Percentiles rank a stretch among this genome's conserved stretches.
Evolutionary conservation across 2,888 invertebrate species (phyloP).

Genomic region (Anorthoa munda): DNA sequence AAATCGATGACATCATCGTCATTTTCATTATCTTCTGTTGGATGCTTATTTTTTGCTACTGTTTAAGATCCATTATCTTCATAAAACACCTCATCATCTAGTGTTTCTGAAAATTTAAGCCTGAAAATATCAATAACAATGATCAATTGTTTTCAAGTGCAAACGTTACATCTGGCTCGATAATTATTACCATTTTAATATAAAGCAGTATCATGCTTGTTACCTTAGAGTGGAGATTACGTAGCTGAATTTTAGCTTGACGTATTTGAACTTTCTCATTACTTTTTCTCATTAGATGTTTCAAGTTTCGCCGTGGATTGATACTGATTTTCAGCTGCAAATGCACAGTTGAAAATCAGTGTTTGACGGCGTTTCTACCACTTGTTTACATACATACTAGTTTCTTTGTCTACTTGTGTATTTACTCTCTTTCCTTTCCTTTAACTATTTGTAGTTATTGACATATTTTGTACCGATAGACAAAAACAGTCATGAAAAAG

Average conservation of each 20-base stretch:
- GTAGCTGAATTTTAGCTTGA: neutral
- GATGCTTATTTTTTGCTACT: neutral
- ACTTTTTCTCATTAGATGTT: neutral
- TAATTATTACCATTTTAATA: neutral
- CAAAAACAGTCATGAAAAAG: too few species aligned
- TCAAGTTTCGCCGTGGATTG: neutral
- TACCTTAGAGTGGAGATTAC: neutral
- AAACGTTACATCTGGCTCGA: neutral
- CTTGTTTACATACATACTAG: neutral
- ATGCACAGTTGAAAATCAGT: neutral
- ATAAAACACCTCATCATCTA: neutral
- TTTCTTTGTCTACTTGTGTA: neutral
- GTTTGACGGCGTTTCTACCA: neutral
- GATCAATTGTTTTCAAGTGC: neutral
- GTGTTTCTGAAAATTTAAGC: neutral
- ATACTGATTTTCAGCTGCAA: neutral
- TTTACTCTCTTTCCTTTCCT: neutral
- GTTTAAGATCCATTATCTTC: neutral
- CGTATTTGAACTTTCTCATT: neutral
- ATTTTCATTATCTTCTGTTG: constrained; percentile 9
- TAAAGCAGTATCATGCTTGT: neutral
- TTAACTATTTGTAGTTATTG: neutral
- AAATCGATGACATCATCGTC: constrained; percentile 39
- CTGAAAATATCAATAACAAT: neutral
- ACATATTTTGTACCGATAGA: too few species aligned